Percentiles rank a stretch among this genome's conserved stretches.
Conservation (phyloP, 2,113 vertebrate genomes). For the Cyanistes caeruleus region DNA sequence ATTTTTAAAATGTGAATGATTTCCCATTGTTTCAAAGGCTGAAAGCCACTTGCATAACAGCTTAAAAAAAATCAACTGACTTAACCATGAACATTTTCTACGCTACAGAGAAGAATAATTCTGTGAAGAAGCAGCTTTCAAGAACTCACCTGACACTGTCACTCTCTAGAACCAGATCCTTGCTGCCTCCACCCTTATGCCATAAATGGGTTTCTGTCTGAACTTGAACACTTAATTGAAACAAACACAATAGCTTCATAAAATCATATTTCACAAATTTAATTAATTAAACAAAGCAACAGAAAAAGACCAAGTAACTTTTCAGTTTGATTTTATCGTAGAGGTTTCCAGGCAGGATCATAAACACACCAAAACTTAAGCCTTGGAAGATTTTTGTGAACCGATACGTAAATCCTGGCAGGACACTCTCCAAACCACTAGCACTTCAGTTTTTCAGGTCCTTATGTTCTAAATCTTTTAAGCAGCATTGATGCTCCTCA, state of each 20-base stretch:
- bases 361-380: background rate
- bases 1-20: background rate
- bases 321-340: background rate
- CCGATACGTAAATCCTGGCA: background rate
- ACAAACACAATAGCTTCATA: slow-evolving; percentile 16
- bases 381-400: background rate
- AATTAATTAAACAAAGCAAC: background rate
- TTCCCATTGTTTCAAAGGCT: background rate
- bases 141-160: slow-evolving; percentile 64
- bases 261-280: background rate
- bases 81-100: background rate
- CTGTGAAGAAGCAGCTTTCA: background rate
- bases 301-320: background rate
- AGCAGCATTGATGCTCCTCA: background rate
- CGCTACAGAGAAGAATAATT: background rate
- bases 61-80: background rate
- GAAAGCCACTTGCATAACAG: background rate
- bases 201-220: slow-evolving; percentile 58
- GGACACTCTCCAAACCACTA: background rate
- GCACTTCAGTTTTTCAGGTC: background rate
- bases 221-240: slow-evolving; percentile 63
- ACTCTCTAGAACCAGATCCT: slow-evolving; percentile 22
- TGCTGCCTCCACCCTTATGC: background rate
- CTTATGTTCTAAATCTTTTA: background rate
- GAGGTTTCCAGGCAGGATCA: background rate